Percentiles rank a stretch among this genome's conserved stretches.
These are phyloP conservation scores for Crypturellus tataupa DNA, from an alignment of 2,797 vertebrate species.

Conservation along the genomic window DNA sequence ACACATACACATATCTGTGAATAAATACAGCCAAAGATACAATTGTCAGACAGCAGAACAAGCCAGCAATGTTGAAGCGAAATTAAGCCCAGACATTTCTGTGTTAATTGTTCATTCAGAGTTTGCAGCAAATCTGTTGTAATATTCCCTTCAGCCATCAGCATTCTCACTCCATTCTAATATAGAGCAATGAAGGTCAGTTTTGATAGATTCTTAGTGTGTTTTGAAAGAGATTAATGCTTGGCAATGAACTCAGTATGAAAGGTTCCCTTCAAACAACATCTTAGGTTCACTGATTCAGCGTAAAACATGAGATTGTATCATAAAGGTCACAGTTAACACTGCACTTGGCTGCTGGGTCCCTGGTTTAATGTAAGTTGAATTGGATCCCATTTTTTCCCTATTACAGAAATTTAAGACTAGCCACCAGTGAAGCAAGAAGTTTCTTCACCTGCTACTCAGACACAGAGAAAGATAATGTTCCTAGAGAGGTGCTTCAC, in stretches of 20 bases:
- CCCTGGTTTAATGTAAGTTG: slow-evolving; percentile 18
- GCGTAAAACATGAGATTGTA: slow-evolving; percentile 62
- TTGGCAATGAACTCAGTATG: slow-evolving; percentile 76
- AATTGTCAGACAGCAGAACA: background rate
- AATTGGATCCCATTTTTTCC: background rate
- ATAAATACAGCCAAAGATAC: background rate
- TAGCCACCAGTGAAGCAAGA: background rate
- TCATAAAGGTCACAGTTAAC: slow-evolving; percentile 72
- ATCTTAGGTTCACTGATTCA: slow-evolving; percentile 68
- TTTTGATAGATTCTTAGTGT: slow-evolving; percentile 81
- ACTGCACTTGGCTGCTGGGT: slow-evolving; percentile 30
- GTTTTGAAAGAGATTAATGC: slow-evolving; percentile 84
- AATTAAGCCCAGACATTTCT: background rate
- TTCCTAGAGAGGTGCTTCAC: background rate
- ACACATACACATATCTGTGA: background rate
- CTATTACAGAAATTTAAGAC: slow-evolving; percentile 10
- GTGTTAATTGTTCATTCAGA: slow-evolving; percentile 37
- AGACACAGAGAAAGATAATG: background rate
- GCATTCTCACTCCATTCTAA: slow-evolving; percentile 76
- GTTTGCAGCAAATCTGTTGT: slow-evolving; percentile 38
- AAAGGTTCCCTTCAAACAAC: slow-evolving; percentile 76
- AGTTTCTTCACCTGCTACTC: background rate
- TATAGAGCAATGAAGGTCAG: slow-evolving; percentile 78
- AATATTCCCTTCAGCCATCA: slow-evolving; percentile 74
- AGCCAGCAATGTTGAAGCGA: background rate